Conservation (phyloP, 2,113 vertebrate genomes). For the Herpetotheres cachinnans region DNA sequence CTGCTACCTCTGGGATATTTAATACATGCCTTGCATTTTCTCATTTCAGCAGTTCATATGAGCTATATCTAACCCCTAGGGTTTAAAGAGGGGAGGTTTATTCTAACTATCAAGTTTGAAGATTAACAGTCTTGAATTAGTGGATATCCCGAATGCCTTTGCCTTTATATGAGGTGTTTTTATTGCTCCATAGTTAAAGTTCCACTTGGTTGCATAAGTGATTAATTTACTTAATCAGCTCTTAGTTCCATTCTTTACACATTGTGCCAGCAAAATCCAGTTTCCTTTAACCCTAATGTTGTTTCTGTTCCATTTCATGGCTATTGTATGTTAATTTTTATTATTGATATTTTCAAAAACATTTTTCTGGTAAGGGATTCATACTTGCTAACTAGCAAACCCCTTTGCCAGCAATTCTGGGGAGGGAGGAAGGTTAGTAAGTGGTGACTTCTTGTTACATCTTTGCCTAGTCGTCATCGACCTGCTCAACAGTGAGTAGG, state of each 20-base stretch:
- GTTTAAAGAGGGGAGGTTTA: slow-evolving; percentile 53
- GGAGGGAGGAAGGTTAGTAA: background rate
- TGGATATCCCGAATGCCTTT: slow-evolving; percentile 54
- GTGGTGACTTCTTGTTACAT: background rate
- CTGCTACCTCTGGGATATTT: slow-evolving; percentile 67
- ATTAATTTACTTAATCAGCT: slow-evolving; percentile 60
- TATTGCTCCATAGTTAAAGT: slow-evolving; percentile 57
- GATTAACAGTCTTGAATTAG: slow-evolving; percentile 64
- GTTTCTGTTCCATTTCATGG: background rate
- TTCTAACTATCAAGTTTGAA: slow-evolving; percentile 61
- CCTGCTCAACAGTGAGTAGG: background rate
- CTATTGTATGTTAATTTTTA: background rate
- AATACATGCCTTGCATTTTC: slow-evolving; percentile 66
- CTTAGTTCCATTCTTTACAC: background rate
- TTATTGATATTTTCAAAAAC: background rate
- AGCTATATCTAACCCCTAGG: slow-evolving; percentile 49
- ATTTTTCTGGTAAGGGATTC: background rate
- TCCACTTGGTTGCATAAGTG: slow-evolving; percentile 58
- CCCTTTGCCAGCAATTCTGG: background rate
- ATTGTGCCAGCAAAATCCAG: slow-evolving; percentile 3
- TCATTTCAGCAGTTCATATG: slow-evolving; percentile 60
- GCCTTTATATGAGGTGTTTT: slow-evolving; percentile 56
- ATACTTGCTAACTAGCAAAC: background rate
- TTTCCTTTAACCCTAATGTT: background rate
- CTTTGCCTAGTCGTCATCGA: rapidly evolving